Evolutionary conservation across 2,888 invertebrate genomes (phyloP), one percentile per base, ranked within the genome.

Genomic region (Drosophila neonasuta): DNA sequence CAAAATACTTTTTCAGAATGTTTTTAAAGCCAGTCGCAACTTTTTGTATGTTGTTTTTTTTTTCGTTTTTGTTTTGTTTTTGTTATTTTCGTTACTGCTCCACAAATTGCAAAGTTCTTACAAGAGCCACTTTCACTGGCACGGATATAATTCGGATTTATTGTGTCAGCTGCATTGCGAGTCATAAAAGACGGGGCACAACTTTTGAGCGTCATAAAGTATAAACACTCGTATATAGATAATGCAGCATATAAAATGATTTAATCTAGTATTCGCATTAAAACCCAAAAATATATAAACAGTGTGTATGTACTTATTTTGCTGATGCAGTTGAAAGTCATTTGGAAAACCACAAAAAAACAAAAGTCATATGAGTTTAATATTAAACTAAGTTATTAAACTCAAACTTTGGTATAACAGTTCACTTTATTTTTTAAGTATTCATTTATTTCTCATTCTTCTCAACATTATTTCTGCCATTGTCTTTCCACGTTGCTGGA

Each of bases 141-240:
- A 42, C 54, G 65, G 51, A 74, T 65, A 80, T 71, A 75, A 80
- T 76, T 73, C 59, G 65, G 59, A 74, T 77, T 81, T 79, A 79
- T 74, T 81, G 61, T 79, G 77, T 45, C 67, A 63, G 64, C 66
- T 59, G 72, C 59, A 51, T 30, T 42, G 56, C 15, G 42, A 36
- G 49, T 67, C 63, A 46, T 81, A 74, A 74, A 71, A 71, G 62
- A 68, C 54, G 44, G 3, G 51, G 32, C 30, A 63, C 64, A 74
- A 80, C 65, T 74, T 78, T 74, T 41, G 60, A 79, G 68, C 61
- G 15, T 36, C 52, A 66, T 50, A 65, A 80, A 71, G 52, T 61
- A 51, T 61, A 66, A 48, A 36, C 36, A 10, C n/a, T 29, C 17
- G 48, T 57, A 69, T 44, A 42, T 39, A n/a, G 30, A 49, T 36